Evolutionary conservation across 2,113 vertebrate genomes (phyloP), one percentile per base, ranked within the genome.

Genomic region (Leptocoma aspasia): DNA sequence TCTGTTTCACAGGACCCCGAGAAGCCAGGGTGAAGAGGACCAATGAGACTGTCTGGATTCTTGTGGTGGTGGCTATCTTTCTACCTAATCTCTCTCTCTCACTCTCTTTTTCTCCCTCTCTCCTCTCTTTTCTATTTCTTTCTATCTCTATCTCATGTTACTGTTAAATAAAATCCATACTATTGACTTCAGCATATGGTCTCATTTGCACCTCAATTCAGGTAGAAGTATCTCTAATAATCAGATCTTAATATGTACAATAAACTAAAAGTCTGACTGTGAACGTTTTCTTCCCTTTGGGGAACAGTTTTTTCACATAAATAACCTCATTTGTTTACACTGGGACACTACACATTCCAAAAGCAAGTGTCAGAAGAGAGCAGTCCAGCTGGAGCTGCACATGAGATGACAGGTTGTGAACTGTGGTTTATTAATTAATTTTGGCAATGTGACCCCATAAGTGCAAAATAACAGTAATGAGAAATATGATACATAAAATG

Each of bases 371-470:
- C 4, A 8, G 65, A 92, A 41, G 31, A 72, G 10, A 85, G 26
- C 0, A 1, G n/a, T 92, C 84, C 87, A 87, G 53, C 69, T 84
- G 84, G 59, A 91, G 53, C 49, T 41, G 56, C 45, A 47, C 39
- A 57, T 65, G 57, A 87, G 49, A 89, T 27, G 15, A 72, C 1
- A 11, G 65, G 56, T 52, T 94, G 44, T 82, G 81, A 92, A 91
- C 57, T 72, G 53, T 79, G 53, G 28, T 76, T 86, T 91, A 79
- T 91, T 95, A 91, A 89, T 89, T 89, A 33, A 72, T 82, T 91
- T 89, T 82, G 73, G 49, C 86, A 95, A 75, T 39, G n/a, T 91
- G 57, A 95, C 37, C 69, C 72, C 65, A 12, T 69, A 91, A 84
- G 26, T 85, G 54, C 37, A 84, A 91, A 85, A 85, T 79, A 92